Percentiles rank a stretch among this genome's conserved stretches.
Evolutionary conservation across 2,113 vertebrate species (phyloP).

Genomic region (Cottus gobio): DNA sequence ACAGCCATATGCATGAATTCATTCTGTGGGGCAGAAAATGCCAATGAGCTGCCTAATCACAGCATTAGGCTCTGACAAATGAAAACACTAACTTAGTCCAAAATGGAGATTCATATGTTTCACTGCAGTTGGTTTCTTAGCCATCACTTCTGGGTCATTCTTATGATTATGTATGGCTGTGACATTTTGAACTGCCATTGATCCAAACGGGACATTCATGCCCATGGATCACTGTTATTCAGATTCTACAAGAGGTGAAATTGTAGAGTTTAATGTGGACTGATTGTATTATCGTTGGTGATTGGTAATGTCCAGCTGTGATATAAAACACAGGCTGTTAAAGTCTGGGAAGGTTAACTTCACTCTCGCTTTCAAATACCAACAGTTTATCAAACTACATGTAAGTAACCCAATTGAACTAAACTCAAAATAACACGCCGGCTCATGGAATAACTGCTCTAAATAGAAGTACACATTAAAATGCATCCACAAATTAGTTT

Average conservation of each 20-base stretch:
- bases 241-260: slow-evolving; percentile 58
- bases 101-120: slow-evolving; percentile 74
- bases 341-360: slow-evolving; percentile 59
- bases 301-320: slow-evolving; percentile 60
- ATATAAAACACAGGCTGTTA: slow-evolving; percentile 39
- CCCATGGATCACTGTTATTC: slow-evolving; percentile 62
- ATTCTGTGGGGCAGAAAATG: slow-evolving; percentile 69
- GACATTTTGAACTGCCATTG: slow-evolving; percentile 73
- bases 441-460: neutral
- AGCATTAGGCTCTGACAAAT: slow-evolving; percentile 80
- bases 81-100: slow-evolving; percentile 71
- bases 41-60: slow-evolving; percentile 72
- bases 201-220: slow-evolving; percentile 68
- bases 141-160: slow-evolving; percentile 58
- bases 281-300: slow-evolving; percentile 68
- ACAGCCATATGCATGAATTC: slow-evolving; percentile 63
- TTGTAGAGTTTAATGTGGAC: slow-evolving; percentile 52
- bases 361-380: slow-evolving; percentile 46
- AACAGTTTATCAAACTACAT: slow-evolving; percentile 41
- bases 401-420: slow-evolving; percentile 22
- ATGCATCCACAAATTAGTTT: neutral
- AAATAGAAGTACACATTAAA: neutral
- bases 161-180: slow-evolving; percentile 72
- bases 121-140: slow-evolving; percentile 59
- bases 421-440: slow-evolving; percentile 28